Conservation (phyloP, 1,140 invertebrate species). For the Drosophila grimshawi region DNA sequence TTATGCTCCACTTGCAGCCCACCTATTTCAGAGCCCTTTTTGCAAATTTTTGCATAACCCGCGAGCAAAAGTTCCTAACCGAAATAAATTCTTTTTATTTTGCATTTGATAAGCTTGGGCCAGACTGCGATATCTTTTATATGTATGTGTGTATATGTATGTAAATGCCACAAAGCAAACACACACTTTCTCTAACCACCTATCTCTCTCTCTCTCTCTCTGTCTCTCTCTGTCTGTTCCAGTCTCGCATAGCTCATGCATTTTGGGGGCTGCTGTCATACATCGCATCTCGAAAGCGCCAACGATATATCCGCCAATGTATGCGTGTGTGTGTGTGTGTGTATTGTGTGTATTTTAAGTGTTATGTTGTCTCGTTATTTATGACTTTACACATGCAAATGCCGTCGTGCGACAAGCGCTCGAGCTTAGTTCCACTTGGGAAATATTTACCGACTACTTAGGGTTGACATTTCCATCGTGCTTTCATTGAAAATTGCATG, state of each 20-base stretch:
- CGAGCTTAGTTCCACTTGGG: slow-evolving; percentile 67
- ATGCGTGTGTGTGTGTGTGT: slow-evolving; percentile 16
- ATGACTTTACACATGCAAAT: slow-evolving; percentile 83
- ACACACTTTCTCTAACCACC: not conserved
- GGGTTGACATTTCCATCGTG: slow-evolving; percentile 67
- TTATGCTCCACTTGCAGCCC: slow-evolving; percentile 54
- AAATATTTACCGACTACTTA: slow-evolving; percentile 48
- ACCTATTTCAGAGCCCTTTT: slow-evolving; percentile 29
- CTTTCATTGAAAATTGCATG: slow-evolving; percentile 79
- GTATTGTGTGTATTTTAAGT: slow-evolving; percentile 67
- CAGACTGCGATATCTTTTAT: slow-evolving; percentile 24
- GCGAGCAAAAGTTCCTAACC: slow-evolving; percentile 81
- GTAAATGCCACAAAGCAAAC: slow-evolving; percentile 43
- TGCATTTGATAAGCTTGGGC: slow-evolving; percentile 77
- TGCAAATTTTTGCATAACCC: slow-evolving; percentile 81
- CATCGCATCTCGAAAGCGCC: slow-evolving; percentile 74
- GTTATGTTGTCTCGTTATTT: slow-evolving; percentile 83
- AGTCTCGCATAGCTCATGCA: slow-evolving; percentile 66
- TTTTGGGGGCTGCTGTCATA: slow-evolving; percentile 73
- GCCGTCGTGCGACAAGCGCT: slow-evolving; percentile 72
- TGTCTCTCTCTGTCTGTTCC: not conserved
- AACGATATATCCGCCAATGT: slow-evolving; percentile 30
- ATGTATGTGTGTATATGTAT: not conserved
- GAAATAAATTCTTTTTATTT: slow-evolving; percentile 81
- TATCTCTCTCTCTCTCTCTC: slow-evolving; percentile 13